Evolutionary conservation across 2,888 invertebrate genomes (phyloP), one percentile per base, ranked within the genome.

Genomic region (Tanypteryx hageni): DNA sequence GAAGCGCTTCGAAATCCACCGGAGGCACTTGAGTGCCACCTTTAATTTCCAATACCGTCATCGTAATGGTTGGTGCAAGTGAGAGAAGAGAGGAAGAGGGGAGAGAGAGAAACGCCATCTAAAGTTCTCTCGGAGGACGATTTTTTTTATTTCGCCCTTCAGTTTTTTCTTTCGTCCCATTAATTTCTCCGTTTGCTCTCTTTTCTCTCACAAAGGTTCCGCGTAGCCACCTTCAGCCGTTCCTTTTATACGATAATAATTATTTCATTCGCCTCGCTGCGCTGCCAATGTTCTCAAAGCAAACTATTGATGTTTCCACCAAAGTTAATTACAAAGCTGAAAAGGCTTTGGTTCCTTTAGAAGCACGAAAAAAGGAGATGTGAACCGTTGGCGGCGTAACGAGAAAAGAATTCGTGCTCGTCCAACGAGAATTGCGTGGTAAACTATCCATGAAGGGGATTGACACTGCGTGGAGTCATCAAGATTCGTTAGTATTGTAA

Each of bases 281-380:
- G 14, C 22, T 13, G 76, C 22, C 27, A 27, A 27, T 76, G 22
- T 3, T 76, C 11, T 76, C 76, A 76, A 22, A 27, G 22, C 9
- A 27, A 27, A 76, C 27, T 76, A 76, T 76, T 76, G 76, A 76
- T 10, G 22, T 76, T 27, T 27, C 2, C 76, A 76, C 22, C 76
- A 22, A 76, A 76, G 76, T 76, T 76, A 76, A 76, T 76, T 76
- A 76, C 76, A 76, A 22, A 76, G 76, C 76, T 22, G 76, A 76
- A 22, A 27, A 76, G 22, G 76, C 22, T 5, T 22, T 22, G 76
- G 22, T 3, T 18, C 22, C 27, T 76, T 76, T 76, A 13, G 3
- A 2, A 13, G 9, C 22, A 13, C 22, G 68, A 4, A 76, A 13
- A 76, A 76, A 76, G 2, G 76, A 27, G 76, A 27, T 8, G 27